Conservation (phyloP, 2,113 vertebrate genomes). For the Mustela lutreola region DNA sequence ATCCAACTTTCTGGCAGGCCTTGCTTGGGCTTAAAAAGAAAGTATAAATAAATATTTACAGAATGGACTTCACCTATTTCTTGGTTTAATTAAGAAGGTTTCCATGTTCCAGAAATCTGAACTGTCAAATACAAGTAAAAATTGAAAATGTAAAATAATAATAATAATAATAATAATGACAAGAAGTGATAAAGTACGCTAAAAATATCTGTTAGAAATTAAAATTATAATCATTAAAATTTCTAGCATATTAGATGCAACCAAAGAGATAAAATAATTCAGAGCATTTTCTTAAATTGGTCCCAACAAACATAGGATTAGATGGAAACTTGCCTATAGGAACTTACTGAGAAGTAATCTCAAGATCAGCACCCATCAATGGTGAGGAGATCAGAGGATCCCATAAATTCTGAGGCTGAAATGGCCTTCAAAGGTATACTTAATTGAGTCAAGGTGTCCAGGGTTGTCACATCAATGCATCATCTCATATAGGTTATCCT, state of each 20-base stretch:
- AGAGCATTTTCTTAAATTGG: neutral
- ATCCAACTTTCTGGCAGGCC: neutral
- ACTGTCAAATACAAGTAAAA: neutral
- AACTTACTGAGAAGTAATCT: neutral
- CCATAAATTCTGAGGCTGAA: neutral
- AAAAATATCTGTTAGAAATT: slow-evolving; percentile 10
- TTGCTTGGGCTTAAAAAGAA: neutral
- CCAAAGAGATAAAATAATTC: neutral
- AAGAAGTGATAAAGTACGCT: neutral
- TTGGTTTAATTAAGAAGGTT: neutral
- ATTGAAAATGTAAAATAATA: neutral
- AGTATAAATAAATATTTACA: neutral
- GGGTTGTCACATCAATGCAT: neutral
- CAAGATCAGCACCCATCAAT: neutral
- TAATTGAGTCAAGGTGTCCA: neutral
- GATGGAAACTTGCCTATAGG: neutral
- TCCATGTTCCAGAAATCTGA: neutral
- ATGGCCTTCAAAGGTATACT: neutral
- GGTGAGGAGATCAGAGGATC: neutral
- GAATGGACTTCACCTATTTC: neutral
- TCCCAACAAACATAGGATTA: neutral
- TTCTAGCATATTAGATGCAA: neutral
- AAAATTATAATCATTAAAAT: neutral
- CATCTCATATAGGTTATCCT: neutral
- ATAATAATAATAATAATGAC: neutral